These are phyloP conservation scores for Trypoxylon attenuatum DNA, from an alignment of 2,888 invertebrate genomes.

Conservation along the genomic window DNA sequence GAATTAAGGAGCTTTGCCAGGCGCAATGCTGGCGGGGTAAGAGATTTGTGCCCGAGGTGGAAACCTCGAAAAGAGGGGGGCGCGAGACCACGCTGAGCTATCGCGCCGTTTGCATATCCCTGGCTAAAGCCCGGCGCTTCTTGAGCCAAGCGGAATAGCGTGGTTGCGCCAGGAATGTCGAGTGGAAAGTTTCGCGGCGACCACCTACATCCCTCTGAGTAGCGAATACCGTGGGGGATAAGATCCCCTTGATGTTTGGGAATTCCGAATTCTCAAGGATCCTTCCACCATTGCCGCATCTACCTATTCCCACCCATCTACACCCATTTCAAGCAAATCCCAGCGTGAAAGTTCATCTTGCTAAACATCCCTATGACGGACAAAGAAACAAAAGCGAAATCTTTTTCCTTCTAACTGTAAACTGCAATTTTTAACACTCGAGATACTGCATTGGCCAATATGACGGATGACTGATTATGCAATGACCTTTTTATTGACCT, in stretches of 20 bases:
- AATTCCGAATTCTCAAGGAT: slow-evolving; percentile 55
- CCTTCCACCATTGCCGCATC: slow-evolving; percentile 3
- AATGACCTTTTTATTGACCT: no score
- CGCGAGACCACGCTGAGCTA: slow-evolving; percentile 35
- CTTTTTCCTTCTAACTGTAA: no score
- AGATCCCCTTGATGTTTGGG: slow-evolving; percentile 60
- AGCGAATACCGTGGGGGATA: slow-evolving; percentile 59
- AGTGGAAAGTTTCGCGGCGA: slow-evolving; percentile 60
- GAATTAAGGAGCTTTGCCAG: no score
- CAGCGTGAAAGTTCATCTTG: slow-evolving; percentile 48
- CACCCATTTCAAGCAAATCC: slow-evolving; percentile 31
- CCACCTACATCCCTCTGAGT: slow-evolving; percentile 59
- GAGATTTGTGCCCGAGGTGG: background rate
- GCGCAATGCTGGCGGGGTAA: no score
- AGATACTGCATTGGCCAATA: no score
- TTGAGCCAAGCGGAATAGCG: slow-evolving; percentile 52
- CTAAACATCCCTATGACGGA: slow-evolving; percentile 48
- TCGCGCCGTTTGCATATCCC: slow-evolving; percentile 55
- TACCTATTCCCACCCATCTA: background rate
- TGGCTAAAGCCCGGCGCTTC: slow-evolving; percentile 50
- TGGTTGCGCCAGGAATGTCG: slow-evolving; percentile 64
- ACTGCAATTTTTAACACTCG: no score
- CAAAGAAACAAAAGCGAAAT: no score
- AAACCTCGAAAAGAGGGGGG: slow-evolving; percentile 45
- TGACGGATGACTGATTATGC: no score